Evolutionary conservation across 2,797 vertebrate genomes (phyloP), one percentile per base, ranked within the genome.

Genomic region (Rhodeus uyekii): DNA sequence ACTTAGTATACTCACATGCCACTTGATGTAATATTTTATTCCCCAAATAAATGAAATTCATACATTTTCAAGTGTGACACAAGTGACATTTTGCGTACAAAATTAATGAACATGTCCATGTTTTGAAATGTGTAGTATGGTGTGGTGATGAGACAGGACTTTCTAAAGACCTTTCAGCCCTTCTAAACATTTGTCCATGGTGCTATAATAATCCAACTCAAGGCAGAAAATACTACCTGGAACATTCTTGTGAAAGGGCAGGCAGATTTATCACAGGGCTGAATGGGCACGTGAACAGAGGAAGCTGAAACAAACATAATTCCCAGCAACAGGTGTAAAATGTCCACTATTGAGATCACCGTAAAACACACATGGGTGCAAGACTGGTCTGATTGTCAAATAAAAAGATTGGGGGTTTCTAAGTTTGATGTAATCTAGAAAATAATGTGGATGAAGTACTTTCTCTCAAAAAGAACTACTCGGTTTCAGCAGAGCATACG

Each of bases 171-270:
- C 67, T 72, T 36, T 44, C 84, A 83, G 82, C 69, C 84, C 82
- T 75, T 76, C 39, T 19, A 44, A 84, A 83, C 90, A 87, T 80
- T 77, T 83, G 89, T 79, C 86, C 76, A 80, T 14, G 44, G 60
- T 80, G 87, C 79, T 89, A 86, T 91, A 90, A 91, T 87, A 88
- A 89, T 89, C 87, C 64, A 55, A 86, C 86, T 89, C 89, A 32
- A 68, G 77, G 77, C 89, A 88, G 84, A 88, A 92, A 90, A 91
- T 90, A 92, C 82, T 86, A 86, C 82, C 78, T 71, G 81, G 86
- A 84, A 91, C 88, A 90, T 91, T 90, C 88, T 85, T 36, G 18
- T 44, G 29, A 81, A 64, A 74, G 61, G 53, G 22, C 46, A 69
- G 64, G 65, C 63, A 63, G 34, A 84, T 80, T 81, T 86, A 38